Base-by-base conservation (phyloP, 2,888 invertebrate species). In the Heliconius ethilla region DNA sequence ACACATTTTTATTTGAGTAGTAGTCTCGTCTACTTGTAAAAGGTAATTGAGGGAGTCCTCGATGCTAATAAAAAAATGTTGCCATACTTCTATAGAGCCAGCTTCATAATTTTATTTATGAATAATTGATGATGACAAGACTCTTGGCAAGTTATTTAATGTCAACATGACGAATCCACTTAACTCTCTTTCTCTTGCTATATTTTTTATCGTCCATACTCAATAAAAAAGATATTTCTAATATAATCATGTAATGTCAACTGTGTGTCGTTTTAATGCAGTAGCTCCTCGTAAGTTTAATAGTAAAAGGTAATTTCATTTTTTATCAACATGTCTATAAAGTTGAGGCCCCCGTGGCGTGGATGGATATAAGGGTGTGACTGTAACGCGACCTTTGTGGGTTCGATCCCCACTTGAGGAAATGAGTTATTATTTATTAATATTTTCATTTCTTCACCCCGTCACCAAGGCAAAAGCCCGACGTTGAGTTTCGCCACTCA, bases 61-160 rank as follows among this genome's bases (percentile, higher is more conserved):
- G 25, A 40, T 3, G 69, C 40, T 40, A 25, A 69, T 69, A 69
- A 69, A 69, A 59, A 69, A 69, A 25, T 37, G 13, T 40, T 40
- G 25, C 40, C 45, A 25, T 59, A 72, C 33, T 59, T 72, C 59
- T 72, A 40, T 40, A 40, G 25, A 74, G 40, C 63, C 63, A 45
- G 62, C 22, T 51, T 51, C 51, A 22, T 51, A 65, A 74, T 74
- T 74, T 74, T 74, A 65, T 45, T 65, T 27, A 74, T 74, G 74
- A 74, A 74, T 74, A 74, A 74, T 74, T 74, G 40, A 74, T 74
- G 74, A 74, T 27, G 74, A 74, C 63, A 74, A 40, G 45, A 65
- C 74, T 74, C 74, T 25, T 63, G 29, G 29, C 51, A 29, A 65
- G 62, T 45, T 74, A 65, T 74, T 74, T 74, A 63, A 63, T 65